Evolutionary conservation across 2,797 vertebrate genomes (phyloP), one percentile per base, ranked within the genome.

Genomic region (Chaetophractus vellerosus): DNA sequence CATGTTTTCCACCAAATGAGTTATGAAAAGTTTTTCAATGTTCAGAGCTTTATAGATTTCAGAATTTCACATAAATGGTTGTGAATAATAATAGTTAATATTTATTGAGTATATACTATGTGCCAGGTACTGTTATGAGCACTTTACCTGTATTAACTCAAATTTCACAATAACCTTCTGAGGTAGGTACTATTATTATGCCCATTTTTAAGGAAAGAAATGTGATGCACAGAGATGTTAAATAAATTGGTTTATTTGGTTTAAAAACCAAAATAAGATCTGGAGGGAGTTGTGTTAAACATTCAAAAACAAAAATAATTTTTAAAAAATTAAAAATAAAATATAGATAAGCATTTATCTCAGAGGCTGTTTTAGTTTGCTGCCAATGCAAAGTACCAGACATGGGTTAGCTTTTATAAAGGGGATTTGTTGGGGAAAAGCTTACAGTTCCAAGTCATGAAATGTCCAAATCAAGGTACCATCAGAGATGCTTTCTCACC

Each of bases 281-380:
- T 66, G 31, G 16, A 76, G 36, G 12, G 6, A 94, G 85, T 80
- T 71, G 23, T 50, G 28, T 78, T 82, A 96, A 95, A 64, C 26
- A 50, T 71, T 74, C 57, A 50, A 87, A 90, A 83, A 57, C 28
- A 28, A 86, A 80, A 68, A 71, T 55, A 75, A 45, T 80, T 63
- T 55, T 55, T 61, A 59, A 14, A 72, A 57, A 85, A 80, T 83
- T 92, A 63, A n/a, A 8, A 66, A 61, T 5, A 91, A 71, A 23
- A 33, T 72, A 81, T 26, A 52, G 1, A 66, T 50, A 81, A 3
- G 1, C 15, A 89, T 52, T 86, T 79, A 63, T 75, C 63, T 95
- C 52, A 63, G 19, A 12, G 45, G 45, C 45, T 45, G 45, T 45
- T 45, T 45, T 45, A 45, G 45, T 45, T 45, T 45, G 45, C 45